Base-by-base conservation (phyloP, 1,140 invertebrate species). In the Drosophila leontia region DNA sequence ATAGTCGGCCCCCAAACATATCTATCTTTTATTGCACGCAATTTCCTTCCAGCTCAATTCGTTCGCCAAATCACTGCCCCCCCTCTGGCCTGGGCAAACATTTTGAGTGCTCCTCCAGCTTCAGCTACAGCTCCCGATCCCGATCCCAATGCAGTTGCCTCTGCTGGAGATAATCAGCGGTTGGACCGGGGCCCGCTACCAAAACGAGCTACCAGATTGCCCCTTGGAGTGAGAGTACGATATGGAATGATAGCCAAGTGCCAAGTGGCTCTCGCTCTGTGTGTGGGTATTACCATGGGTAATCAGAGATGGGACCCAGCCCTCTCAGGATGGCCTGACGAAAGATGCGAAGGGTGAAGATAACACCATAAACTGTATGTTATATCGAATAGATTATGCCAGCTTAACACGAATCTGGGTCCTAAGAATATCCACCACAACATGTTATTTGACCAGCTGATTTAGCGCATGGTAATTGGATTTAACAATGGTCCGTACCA, bases 11-110 rank as follows among this genome's bases (percentile, higher is more conserved):
- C 61, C 50, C 83, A 68, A 88, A 88, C 84, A 87, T 84, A 87
- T 87, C 77, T 90, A 84, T 87, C 80, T 87, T 86, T 87, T 88
- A 87, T 87, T 87, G 84, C 84, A 87, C 84, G 84, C 84, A 84
- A 87, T 90, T 87, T 90, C 80, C 84, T 84, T 79, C 51, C 58
- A 79, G 65, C 75, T 44, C 78, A 82, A 86, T 82, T 85, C 82
- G 78, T 79, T 86, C 62, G 63, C 68, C 82, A 85, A 85, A 85
- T 86, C 82, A 86, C 78, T 86, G 12, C n/a, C 42, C 62, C 61
- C 12, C 48, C 9, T 57, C 45, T 39, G 39, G 50, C 53, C 72
- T 71, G 51, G 75, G 61, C 77, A 84, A 78, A 84, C 63, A 72
- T 80, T 80, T 84, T 77, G 80, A 75, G 72, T 80, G 56, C 61